Evolutionary conservation across 1,140 invertebrate species (phyloP).

Genomic region (Meloidogyne exigua): DNA sequence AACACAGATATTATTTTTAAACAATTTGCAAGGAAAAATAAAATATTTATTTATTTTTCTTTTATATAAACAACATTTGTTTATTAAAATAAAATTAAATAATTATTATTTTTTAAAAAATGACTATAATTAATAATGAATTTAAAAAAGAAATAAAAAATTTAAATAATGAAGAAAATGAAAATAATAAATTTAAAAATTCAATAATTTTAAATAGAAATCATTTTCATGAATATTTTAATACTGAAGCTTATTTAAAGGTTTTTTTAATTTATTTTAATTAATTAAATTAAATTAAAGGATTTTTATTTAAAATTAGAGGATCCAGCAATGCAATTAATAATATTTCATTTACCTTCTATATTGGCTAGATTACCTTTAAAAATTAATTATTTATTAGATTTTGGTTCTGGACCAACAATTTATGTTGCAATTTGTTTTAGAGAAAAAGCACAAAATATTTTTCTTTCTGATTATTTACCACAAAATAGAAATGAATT

Average conservation of each 20-base stretch:
- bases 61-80: not conserved
- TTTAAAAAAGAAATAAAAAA: not conserved
- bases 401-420: constrained; percentile 50
- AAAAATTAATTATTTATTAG: constrained; percentile 8
- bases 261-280: constrained; percentile 11
- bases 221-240: constrained; percentile 32
- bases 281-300: constrained; percentile 33
- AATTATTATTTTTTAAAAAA: no score
- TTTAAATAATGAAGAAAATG: not conserved
- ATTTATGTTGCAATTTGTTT: constrained; percentile 60
- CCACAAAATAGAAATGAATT: constrained; percentile 58
- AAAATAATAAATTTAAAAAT: not conserved
- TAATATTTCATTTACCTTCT: constrained; percentile 55
- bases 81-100: no score
- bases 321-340: constrained; percentile 61
- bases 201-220: constrained; percentile 17
- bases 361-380: constrained; percentile 50
- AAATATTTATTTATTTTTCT: no score
- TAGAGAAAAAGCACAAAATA: constrained; percentile 52
- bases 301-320: constrained; percentile 59
- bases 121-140: no score
- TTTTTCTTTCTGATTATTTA: constrained; percentile 60
- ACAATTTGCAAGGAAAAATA: not conserved
- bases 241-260: constrained; percentile 28
- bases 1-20: not conserved